phyloP scores from a whole-genome alignment of 2,888 invertebrate genomes.

The Thecophora atra region DNA sequence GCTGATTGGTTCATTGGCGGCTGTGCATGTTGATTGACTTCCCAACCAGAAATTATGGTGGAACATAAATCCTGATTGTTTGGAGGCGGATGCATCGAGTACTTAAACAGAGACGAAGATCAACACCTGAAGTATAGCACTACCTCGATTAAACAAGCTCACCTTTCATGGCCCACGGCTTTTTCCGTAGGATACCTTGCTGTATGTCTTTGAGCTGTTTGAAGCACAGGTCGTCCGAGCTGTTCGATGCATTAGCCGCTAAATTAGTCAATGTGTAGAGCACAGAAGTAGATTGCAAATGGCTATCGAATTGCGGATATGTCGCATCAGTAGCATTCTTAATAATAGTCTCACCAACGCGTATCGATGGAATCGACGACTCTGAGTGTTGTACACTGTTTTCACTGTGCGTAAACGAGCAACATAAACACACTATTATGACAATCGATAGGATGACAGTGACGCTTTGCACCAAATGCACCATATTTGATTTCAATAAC shows the following conservation, averaged over 20 bases:
- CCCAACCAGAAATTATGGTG: constrained; percentile 72
- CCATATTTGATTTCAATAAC: neutral
- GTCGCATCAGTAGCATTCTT: neutral
- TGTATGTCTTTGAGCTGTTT: constrained; percentile 13
- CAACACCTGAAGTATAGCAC: neutral
- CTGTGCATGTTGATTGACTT: constrained; percentile 67
- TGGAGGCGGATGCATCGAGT: constrained; percentile 69
- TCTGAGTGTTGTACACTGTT: no score
- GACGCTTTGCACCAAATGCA: neutral
- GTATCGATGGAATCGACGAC: neutral
- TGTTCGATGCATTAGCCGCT: neutral
- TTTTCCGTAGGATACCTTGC: constrained; percentile 3
- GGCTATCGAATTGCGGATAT: neutral
- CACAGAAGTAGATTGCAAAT: constrained; percentile 17
- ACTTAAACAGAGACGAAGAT: neutral
- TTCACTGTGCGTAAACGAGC: no score
- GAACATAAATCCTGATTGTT: constrained; percentile 68
- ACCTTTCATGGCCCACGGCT: constrained; percentile 28
- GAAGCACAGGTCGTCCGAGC: neutral
- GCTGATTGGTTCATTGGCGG: constrained; percentile 57
- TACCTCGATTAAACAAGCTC: neutral
- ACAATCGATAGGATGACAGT: neutral
- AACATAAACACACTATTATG: neutral
- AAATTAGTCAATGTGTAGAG: constrained; percentile 9
- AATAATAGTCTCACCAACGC: neutral